Evolutionary conservation across 2,888 invertebrate genomes (phyloP), one percentile per base, ranked within the genome.

Genomic region (Dioctria rufipes): DNA sequence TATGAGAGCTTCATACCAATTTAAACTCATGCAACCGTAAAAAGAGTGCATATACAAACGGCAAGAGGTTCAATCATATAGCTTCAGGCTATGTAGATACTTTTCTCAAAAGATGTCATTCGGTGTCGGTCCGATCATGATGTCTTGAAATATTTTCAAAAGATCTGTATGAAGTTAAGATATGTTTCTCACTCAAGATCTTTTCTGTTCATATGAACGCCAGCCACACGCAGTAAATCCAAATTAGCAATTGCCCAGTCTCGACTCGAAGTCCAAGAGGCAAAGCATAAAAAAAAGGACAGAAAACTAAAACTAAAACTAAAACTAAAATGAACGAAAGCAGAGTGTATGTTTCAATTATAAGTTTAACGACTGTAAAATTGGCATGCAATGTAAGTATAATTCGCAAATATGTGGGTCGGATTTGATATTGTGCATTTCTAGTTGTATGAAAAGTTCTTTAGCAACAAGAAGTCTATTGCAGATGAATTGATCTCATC

Each of bases 11-110:
- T 83, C 83, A 83, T 84, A 83, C 83, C 84, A 84, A 84, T 84
- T 84, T 83, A 84, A 84, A 84, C 81, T 82, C 82, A 84, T 80
- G 78, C 83, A 82, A 83, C 83, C 84, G 80, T 84, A 83, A 84
- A 84, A 46, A 51, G 49, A 11, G 43, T 25, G 25, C 73, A 40
- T 42, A n/a, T 58, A 75, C n/a, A 60, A 60, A 60, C 60, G 43
- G 60, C 73, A 43, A 25, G 60, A 75, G 69, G 51, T 51, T 69
- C 69, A 69, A 69, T 69, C 51, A 54, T 25, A 25, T 25, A 25
- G 25, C 25, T 25, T 25, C 25, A 25, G 25, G 0, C 25, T 25
- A 25, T 25, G 49, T 58, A 60, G 58, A 73, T 43, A 43, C 25
- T 25, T 60, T 49, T 75, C 60, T 58, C 42, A 39, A 60, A 75